phyloP scores from a whole-genome alignment of 2,797 vertebrate genomes.

The Periparus ater region DNA sequence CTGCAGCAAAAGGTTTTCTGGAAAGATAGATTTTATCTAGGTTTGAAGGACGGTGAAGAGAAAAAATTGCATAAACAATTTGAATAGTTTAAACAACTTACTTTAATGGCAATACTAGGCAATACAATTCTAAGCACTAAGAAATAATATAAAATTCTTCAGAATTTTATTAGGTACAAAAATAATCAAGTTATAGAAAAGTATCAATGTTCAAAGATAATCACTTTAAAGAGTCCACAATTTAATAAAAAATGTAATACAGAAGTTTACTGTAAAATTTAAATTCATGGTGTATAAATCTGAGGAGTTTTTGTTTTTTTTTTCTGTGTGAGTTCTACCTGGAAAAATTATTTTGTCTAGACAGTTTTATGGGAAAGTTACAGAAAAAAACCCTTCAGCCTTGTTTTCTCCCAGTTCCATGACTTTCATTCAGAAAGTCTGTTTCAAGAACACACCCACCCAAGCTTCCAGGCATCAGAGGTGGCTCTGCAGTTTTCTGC shows the following conservation, averaged over 20 bases:
- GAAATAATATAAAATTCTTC: neutral
- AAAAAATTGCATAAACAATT: neutral
- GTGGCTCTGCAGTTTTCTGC: neutral
- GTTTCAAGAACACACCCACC: neutral
- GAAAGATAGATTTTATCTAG: neutral
- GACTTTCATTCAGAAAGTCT: neutral
- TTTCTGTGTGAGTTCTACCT: neutral
- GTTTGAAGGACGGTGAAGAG: neutral
- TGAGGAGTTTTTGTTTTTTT: accelerated
- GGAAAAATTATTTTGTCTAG: neutral
- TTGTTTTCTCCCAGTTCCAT: neutral
- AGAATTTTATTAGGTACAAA: slow-evolving; percentile 40
- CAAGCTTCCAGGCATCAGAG: neutral
- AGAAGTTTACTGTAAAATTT: slow-evolving; percentile 13
- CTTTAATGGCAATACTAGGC: neutral
- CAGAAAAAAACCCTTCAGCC: neutral
- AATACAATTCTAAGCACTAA: neutral
- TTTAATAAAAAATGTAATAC: slow-evolving; percentile 36
- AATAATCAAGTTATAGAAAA: slow-evolving; percentile 33
- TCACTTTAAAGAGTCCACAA: slow-evolving; percentile 9
- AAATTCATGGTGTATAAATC: neutral
- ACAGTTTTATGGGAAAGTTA: neutral
- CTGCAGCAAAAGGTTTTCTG: neutral
- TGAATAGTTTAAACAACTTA: slow-evolving; percentile 2
- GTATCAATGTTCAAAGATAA: slow-evolving; percentile 1